These are phyloP conservation scores for Teinopalpus imperialis DNA, from an alignment of 2,888 invertebrate species.

Conservation along the genomic window DNA sequence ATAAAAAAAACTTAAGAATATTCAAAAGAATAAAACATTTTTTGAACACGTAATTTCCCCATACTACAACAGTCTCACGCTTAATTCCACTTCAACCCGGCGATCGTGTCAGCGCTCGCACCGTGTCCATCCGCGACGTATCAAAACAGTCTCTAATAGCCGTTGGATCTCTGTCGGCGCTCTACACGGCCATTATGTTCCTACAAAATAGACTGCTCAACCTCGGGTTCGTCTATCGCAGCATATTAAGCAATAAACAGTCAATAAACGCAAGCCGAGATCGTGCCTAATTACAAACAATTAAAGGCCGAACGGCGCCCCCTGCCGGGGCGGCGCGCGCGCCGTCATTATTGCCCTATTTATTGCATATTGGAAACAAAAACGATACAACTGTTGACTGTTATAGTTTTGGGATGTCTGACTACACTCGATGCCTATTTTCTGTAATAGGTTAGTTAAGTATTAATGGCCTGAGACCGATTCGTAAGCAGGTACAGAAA, in stretches of 20 bases:
- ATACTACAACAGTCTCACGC: constrained; percentile 22
- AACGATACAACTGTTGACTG: constrained; percentile 45
- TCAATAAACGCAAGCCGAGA: constrained; percentile 56
- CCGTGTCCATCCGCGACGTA: constrained; percentile 19
- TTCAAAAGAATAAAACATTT: no score
- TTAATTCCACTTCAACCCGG: constrained; percentile 8
- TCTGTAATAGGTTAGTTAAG: constrained; percentile 27
- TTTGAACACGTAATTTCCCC: neutral
- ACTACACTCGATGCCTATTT: constrained; percentile 18
- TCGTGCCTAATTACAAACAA: constrained; percentile 69
- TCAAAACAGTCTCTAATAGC: constrained; percentile 20
- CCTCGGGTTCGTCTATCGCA: constrained; percentile 46
- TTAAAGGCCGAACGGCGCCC: constrained; percentile 60
- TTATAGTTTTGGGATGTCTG: constrained; percentile 41
- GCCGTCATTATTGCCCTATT: constrained; percentile 58
- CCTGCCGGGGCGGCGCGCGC: constrained; percentile 45
- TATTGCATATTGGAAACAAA: constrained; percentile 72
- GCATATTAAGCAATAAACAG: constrained; percentile 77
- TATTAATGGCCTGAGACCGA: constrained; percentile 27
- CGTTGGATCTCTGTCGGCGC: constrained; percentile 26
- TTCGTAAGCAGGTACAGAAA: constrained; percentile 24
- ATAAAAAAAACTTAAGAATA: no score
- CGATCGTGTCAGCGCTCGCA: constrained; percentile 9
- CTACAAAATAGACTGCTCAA: constrained; percentile 32
- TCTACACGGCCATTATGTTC: constrained; percentile 30